Evolutionary conservation across 2,797 vertebrate genomes (phyloP).

Genomic region (Mallotus villosus): DNA sequence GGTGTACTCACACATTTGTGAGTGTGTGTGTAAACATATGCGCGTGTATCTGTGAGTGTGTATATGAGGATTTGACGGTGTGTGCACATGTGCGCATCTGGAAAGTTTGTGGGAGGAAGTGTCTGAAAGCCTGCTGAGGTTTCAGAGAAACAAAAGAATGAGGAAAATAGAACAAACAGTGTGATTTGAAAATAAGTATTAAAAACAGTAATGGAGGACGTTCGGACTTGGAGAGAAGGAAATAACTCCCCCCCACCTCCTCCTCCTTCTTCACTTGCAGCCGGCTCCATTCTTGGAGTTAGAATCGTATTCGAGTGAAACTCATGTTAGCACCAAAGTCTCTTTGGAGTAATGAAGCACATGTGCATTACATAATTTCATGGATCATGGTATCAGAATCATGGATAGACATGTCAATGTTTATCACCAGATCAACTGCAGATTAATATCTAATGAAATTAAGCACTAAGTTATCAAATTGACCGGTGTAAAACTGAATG

Average conservation of each 20-base stretch:
- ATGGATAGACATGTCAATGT: not conserved
- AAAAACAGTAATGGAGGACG: conserved; percentile 22
- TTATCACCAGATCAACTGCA: not conserved
- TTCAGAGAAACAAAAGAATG: conserved; percentile 32
- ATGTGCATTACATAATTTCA: conserved; percentile 59
- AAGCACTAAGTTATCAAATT: not conserved
- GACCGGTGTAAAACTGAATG: too few species aligned
- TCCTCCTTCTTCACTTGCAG: conserved; percentile 9
- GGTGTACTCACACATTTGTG: too few species aligned
- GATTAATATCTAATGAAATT: not conserved
- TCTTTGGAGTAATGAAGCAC: conserved; percentile 47
- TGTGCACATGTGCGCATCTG: conserved; percentile 20
- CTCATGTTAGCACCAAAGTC: conserved; percentile 51
- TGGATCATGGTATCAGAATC: conserved; percentile 20
- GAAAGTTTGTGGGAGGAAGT: conserved; percentile 16
- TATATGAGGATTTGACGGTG: conserved; percentile 1
- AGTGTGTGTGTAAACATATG: too few species aligned
- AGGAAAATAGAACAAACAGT: conserved; percentile 8
- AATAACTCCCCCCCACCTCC: conserved; percentile 37
- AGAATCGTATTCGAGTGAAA: conserved; percentile 47
- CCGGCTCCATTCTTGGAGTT: conserved; percentile 60
- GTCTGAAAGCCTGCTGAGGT: conserved; percentile 19
- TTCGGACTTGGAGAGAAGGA: conserved; percentile 35
- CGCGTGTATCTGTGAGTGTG: conserved; percentile 17
- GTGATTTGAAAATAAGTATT: conserved; percentile 52